phyloP scores from a whole-genome alignment of 2,797 vertebrate genomes.

The Chelidonichthys spinosus region DNA sequence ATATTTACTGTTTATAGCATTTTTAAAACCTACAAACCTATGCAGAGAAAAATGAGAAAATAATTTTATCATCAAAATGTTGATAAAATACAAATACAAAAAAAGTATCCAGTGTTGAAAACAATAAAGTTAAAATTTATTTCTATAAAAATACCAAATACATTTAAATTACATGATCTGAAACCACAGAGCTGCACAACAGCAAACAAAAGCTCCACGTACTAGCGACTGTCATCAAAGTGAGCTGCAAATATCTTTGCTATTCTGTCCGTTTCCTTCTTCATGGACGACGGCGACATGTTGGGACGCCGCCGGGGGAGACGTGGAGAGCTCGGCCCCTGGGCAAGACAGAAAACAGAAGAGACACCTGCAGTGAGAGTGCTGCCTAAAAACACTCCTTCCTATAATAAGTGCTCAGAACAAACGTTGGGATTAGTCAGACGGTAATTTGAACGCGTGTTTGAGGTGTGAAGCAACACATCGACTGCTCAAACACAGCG shows the following conservation, averaged over 20 bases:
- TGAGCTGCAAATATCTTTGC: slow-evolving; percentile 83
- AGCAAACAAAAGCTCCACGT: neutral
- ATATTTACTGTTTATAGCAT: no score
- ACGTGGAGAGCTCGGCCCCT: slow-evolving; percentile 56
- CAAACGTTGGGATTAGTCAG: neutral
- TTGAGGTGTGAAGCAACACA: neutral
- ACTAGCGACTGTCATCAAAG: slow-evolving; percentile 69
- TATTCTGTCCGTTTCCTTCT: slow-evolving; percentile 82
- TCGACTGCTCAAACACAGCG: neutral
- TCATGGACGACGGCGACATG: slow-evolving; percentile 75
- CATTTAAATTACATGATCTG: slow-evolving; percentile 58
- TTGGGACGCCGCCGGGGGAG: slow-evolving; percentile 62
- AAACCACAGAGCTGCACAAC: neutral
- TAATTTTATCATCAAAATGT: no score
- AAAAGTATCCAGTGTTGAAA: neutral
- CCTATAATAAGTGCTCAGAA: no score
- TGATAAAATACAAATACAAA: neutral
- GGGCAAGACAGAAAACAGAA: slow-evolving; percentile 18
- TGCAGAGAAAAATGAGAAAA: neutral
- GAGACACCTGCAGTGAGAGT: slow-evolving; percentile 1
- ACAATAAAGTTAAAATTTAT: slow-evolving; percentile 59
- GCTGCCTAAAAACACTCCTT: no score
- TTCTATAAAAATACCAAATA: slow-evolving; percentile 69
- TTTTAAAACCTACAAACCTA: neutral
- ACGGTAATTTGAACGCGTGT: neutral